Evolutionary conservation across 2,797 vertebrate genomes (phyloP).

Genomic region (Poeciliopsis gracilis): DNA sequence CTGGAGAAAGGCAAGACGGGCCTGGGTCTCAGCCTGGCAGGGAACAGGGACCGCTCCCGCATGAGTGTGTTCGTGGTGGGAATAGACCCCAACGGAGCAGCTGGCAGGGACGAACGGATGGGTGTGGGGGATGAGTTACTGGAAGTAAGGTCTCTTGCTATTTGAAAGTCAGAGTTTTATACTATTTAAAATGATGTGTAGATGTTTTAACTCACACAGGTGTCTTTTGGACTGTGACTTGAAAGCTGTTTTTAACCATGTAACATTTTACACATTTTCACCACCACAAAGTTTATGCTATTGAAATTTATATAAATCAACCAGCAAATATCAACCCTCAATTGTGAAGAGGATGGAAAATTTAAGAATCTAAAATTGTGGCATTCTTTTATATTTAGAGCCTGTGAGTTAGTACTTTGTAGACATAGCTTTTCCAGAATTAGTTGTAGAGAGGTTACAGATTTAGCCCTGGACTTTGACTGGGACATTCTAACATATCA

Average conservation of each 20-base stretch:
- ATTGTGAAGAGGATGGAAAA: background rate
- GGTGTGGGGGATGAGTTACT: slow-evolving; percentile 94
- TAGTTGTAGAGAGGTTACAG: background rate
- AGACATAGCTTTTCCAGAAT: background rate
- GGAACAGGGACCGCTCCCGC: slow-evolving; percentile 93
- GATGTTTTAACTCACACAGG: background rate
- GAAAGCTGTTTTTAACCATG: background rate
- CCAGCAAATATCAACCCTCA: background rate
- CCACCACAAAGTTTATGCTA: background rate
- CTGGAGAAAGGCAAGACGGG: slow-evolving; percentile 94
- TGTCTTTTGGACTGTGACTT: background rate
- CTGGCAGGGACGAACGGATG: slow-evolving; percentile 89
- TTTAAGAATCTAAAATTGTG: background rate
- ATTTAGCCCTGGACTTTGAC: background rate
- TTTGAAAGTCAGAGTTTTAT: background rate
- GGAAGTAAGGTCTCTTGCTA: slow-evolving; percentile 82
- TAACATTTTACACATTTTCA: background rate
- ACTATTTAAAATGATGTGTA: background rate
- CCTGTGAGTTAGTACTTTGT: background rate
- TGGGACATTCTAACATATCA: background rate
- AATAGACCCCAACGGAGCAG: slow-evolving; percentile 93
- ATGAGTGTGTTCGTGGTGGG: slow-evolving; percentile 98
- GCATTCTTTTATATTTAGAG: background rate
- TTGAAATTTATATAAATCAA: background rate
- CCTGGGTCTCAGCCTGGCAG: slow-evolving; percentile 96